Percentiles rank a stretch among this genome's conserved stretches.
phyloP scores from a whole-genome alignment of 2,797 vertebrate genomes.

The Tarsius wallacei region DNA sequence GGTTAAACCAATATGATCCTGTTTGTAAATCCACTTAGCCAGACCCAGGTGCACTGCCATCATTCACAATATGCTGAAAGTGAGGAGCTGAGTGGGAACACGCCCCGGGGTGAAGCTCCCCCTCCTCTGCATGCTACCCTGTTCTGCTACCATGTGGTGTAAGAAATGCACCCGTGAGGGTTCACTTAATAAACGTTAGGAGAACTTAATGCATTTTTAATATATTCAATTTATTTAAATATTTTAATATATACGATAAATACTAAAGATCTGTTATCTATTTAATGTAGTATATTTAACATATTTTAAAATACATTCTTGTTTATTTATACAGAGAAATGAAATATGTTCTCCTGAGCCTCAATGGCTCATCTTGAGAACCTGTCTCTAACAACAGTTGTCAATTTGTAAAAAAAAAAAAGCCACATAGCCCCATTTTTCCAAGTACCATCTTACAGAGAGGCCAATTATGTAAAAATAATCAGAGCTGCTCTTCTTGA shows the following conservation, averaged over 20 bases:
- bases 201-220: not conserved
- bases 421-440: not conserved
- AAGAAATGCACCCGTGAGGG: not conserved
- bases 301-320: not conserved
- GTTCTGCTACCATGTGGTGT: not conserved
- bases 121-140: not conserved
- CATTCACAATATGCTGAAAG: not conserved
- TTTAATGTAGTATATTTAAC: not conserved
- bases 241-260: not conserved
- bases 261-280: not conserved
- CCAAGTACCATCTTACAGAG: not conserved
- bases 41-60: conserved; percentile 16
- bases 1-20: conserved; percentile 47
- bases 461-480: not conserved
- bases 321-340: not conserved
- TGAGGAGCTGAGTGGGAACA: not conserved
- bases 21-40: conserved; percentile 63
- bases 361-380: not conserved
- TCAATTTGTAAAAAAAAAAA: not conserved
- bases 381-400: not conserved
- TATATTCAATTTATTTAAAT: not conserved
- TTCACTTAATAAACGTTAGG: not conserved
- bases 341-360: too few species aligned
- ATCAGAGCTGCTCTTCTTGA: not conserved
- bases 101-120: not conserved